Base-by-base conservation (phyloP, 2,113 vertebrate species). In the Nesoenas mayeri region DNA sequence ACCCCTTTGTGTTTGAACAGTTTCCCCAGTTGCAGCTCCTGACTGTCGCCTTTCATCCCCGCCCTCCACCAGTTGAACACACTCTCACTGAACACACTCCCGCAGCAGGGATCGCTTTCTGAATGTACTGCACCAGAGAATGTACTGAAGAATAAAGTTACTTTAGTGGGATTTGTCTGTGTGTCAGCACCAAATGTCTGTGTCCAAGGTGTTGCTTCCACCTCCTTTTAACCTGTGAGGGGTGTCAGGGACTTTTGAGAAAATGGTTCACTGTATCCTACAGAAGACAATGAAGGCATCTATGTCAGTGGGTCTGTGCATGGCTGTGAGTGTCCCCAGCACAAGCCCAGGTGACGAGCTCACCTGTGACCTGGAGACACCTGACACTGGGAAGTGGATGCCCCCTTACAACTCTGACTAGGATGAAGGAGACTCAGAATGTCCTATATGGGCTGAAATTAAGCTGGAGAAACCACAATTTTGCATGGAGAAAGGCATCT, bases 21-120 rank as follows among this genome's bases (percentile, higher is more conserved):
- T 11, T 40, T 40, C 40, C 40, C 40, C 40, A 40, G 40, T 40
- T 40, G 40, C 40, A 40, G 19, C 8, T 38, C 42, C 13, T 42
- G 42, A 54, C 36, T 29, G 38, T 51, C 2, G 3, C 18, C 24
- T 67, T 32, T 48, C 50, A 32, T 51, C 29, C 28, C 58, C 15
- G 0, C 53, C 29, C n/a, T 34, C 12, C 17, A 11, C 12, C 15
- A 24, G 16, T 48, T 66, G 79, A 51, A 51, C 18, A 4, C 28
- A 6, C 6, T 70, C 73, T 56, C 25, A 16, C 53, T 15, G 24
- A 67, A 44, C 14, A 19, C 21, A 9, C 10, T 26, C 26, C 28
- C 1, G 4, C 13, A 22, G 7, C 25, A 48, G 58, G 13, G n/a
- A 58, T 15, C 1, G 0, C 5, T 89, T 72, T 62, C 34, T 1